A percentile compares a stretch with the other conserved stretches of the same genome.
These are phyloP conservation scores for Strongylocentrotus purpuratus DNA, from an alignment of 35 echinoderm and acorn worm genomes.

Conservation along the genomic window DNA sequence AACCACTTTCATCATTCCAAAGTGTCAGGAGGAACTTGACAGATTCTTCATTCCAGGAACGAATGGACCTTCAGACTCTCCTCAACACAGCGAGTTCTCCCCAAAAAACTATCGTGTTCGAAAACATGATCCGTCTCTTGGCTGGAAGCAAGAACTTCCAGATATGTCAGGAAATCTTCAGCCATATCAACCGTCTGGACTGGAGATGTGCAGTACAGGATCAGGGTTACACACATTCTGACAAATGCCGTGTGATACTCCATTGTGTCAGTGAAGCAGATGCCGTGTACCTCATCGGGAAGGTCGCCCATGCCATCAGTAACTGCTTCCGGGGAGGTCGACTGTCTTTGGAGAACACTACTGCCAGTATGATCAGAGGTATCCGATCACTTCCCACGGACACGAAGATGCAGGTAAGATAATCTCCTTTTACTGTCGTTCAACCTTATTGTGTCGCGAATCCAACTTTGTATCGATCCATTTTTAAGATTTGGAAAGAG, in stretches of 20 bases:
- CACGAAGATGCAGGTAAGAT: no score
- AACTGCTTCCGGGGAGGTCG: background rate
- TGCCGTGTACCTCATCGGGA: background rate
- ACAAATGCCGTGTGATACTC: background rate
- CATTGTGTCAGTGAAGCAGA: background rate
- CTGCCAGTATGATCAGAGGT: no score
- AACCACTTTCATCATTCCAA: no score
- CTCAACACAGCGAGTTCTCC: background rate
- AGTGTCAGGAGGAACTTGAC: no score
- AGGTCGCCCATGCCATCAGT: background rate
- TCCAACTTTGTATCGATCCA: no score
- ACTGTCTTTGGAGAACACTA: background rate
- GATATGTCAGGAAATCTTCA: background rate
- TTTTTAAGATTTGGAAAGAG: no score
- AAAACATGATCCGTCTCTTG: background rate
- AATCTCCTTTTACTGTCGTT: no score
- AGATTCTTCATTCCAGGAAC: no score
- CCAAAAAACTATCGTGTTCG: background rate
- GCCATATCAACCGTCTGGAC: background rate
- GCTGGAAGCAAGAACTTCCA: background rate
- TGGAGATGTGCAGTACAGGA: background rate
- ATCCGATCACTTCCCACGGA: no score
- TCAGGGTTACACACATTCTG: background rate
- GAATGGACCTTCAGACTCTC: no score
- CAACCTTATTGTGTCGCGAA: no score